Evolutionary conservation across 2,113 vertebrate species (phyloP).

Genomic region (Mustelus asterias): DNA sequence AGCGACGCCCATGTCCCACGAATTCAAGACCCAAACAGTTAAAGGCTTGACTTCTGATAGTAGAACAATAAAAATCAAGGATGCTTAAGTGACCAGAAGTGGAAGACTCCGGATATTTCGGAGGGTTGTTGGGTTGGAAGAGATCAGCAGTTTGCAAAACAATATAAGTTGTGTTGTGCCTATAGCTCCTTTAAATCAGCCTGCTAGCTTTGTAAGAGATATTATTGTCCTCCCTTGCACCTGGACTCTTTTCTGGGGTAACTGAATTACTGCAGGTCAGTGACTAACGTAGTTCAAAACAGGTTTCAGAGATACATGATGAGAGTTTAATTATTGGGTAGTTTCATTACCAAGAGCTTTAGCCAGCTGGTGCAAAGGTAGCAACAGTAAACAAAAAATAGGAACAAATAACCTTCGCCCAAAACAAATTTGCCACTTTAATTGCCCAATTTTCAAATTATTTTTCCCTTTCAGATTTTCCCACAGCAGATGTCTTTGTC

Average conservation of each 20-base stretch:
- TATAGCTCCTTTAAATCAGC: neutral
- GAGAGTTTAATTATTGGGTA: neutral
- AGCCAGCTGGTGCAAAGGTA: neutral
- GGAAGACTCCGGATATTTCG: neutral
- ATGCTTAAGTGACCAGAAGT: neutral
- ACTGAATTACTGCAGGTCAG: slow-evolving; percentile 9
- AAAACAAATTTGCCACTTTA: slow-evolving; percentile 1
- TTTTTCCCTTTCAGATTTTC: neutral
- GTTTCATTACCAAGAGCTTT: neutral
- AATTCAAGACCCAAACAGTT: neutral
- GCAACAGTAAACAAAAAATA: neutral
- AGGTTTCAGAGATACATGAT: neutral
- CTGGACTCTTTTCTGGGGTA: neutral
- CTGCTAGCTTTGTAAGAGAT: neutral
- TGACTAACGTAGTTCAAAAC: slow-evolving; percentile 3
- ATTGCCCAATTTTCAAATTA: neutral
- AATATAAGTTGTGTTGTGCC: neutral
- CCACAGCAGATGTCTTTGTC: neutral
- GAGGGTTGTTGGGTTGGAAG: neutral
- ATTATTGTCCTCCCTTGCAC: neutral
- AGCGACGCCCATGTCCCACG: too few relatives aligned
- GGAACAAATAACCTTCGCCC: neutral
- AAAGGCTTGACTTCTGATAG: too few relatives aligned
- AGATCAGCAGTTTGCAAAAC: neutral
- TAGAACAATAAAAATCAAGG: neutral